phyloP scores from a whole-genome alignment of 2,113 vertebrate species.

The Sus scrofa region T2T-Sscrofa CM000814.6:79026001-79026500 shows the following conservation, averaged over 20 bases:
- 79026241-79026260: neutral
- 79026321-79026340: accelerated
- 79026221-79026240: neutral
- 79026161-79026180: neutral
- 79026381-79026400: neutral
- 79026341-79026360: neutral
- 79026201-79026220: accelerated
- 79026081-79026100: too few relatives aligned
- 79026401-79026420: neutral
- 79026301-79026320: neutral
- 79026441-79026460: neutral
- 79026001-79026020: too few relatives aligned
- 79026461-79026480: neutral
- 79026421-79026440: neutral
- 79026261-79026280: accelerated
- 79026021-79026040: too few relatives aligned
- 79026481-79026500: neutral
- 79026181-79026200: neutral
- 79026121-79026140: too few relatives aligned
- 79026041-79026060: too few relatives aligned
- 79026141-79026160: too few relatives aligned
- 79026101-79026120: too few relatives aligned
- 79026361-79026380: neutral
- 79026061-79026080: too few relatives aligned
- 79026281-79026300: accelerated